Percentiles rank a stretch among this genome's conserved stretches.
phyloP scores from a whole-genome alignment of 2,888 invertebrate species.

The Proisotoma minuta region DNA sequence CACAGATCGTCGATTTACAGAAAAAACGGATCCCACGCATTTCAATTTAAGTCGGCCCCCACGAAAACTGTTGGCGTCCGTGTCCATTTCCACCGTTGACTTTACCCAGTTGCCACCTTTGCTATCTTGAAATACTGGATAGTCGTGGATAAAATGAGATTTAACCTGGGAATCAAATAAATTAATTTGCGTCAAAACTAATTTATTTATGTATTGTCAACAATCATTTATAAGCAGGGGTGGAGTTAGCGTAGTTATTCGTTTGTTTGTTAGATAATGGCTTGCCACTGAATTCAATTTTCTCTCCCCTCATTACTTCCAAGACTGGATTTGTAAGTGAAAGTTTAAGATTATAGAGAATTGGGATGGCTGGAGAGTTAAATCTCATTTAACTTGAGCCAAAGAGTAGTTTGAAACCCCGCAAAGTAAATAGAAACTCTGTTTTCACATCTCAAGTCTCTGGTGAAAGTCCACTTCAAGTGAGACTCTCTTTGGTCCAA shows the following conservation, averaged over 20 bases:
- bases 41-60: constrained; percentile 45
- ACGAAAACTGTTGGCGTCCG: constrained; percentile 44
- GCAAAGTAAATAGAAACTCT: constrained; percentile 7
- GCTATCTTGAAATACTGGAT: constrained; percentile 44
- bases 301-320: constrained; percentile 21
- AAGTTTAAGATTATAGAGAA: not conserved
- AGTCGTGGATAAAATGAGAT: constrained; percentile 40
- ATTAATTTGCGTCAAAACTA: too few species aligned
- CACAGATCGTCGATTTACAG: constrained; percentile 58
- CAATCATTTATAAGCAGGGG: too few species aligned
- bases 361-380: not conserved
- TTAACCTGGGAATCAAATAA: constrained; percentile 33
- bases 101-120: constrained; percentile 42
- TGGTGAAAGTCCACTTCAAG: constrained; percentile 13
- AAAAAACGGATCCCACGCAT: constrained; percentile 47
- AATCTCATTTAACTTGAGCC: not conserved
- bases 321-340: not conserved
- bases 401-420: not conserved
- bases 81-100: constrained; percentile 44
- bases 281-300: constrained; percentile 28
- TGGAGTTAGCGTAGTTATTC: too few species aligned
- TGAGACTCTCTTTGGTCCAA: not conserved
- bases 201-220: too few species aligned
- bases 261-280: too few species aligned
- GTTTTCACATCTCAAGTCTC: too few species aligned